Evolutionary conservation across 2,888 invertebrate genomes (phyloP).

Genomic region (Keiferia lycopersicella): DNA sequence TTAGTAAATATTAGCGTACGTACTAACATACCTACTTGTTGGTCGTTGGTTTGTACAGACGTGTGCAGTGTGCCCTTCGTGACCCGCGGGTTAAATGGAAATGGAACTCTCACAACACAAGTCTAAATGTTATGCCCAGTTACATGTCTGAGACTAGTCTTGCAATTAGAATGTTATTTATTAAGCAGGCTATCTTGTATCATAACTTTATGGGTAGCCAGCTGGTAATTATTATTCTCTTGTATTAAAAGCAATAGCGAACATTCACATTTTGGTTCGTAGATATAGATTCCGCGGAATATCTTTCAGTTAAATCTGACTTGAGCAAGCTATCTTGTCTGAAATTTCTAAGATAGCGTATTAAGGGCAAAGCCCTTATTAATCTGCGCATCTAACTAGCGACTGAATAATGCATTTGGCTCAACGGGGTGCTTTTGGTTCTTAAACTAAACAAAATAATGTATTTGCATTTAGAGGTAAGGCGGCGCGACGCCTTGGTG

Average conservation of each 20-base stretch:
- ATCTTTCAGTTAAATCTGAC: background rate
- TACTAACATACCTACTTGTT: background rate
- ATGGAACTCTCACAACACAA: conserved; percentile 19
- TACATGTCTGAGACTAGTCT: conserved; percentile 4
- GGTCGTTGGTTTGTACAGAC: conserved; percentile 11
- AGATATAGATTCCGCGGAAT: background rate
- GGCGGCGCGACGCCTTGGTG: background rate
- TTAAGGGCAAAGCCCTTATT: background rate
- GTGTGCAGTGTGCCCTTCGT: background rate
- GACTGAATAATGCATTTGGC: conserved; percentile 58
- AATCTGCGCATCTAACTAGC: conserved; percentile 37
- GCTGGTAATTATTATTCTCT: conserved; percentile 29
- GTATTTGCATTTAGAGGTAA: background rate
- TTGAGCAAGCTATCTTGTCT: background rate
- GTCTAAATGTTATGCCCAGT: conserved; percentile 20
- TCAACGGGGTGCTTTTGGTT: conserved; percentile 41
- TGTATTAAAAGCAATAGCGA: background rate
- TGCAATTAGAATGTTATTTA: conserved; percentile 20
- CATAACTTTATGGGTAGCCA: conserved; percentile 2
- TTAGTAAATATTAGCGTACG: conserved; percentile 25
- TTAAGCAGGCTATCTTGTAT: conserved; percentile 11
- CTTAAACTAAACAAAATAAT: background rate
- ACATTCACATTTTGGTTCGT: background rate
- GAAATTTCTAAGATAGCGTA: background rate
- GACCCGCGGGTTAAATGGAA: conserved; percentile 24